Percentiles rank a stretch among this genome's conserved stretches.
phyloP scores from a whole-genome alignment of 2,888 invertebrate genomes.

The Podotricha telesiphe region DNA sequence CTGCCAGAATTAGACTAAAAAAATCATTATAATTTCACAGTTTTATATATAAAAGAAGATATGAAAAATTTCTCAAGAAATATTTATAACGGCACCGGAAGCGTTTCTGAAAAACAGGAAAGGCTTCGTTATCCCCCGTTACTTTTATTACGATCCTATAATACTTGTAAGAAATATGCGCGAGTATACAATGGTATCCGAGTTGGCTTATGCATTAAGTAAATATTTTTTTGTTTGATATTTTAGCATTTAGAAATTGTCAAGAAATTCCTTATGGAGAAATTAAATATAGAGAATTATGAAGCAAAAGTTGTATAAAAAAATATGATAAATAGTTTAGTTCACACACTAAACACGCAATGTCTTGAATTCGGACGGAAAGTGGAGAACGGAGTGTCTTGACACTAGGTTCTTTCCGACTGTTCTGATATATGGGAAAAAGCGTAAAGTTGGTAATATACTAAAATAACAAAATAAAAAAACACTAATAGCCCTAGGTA shows the following conservation, averaged over 20 bases:
- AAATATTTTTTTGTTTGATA: not conserved
- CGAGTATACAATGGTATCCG: not conserved
- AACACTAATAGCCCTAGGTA: not conserved
- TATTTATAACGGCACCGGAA: not conserved
- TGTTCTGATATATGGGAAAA: too few species aligned
- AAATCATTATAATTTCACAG: not conserved
- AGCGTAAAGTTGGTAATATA: too few species aligned
- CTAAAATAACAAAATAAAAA: not conserved
- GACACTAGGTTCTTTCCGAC: too few species aligned
- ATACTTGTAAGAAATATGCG: not conserved
- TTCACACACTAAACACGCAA: too few species aligned
- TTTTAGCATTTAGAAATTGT: too few species aligned
- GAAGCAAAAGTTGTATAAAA: too few species aligned
- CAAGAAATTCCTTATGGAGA: too few species aligned
- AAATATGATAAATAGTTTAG: too few species aligned
- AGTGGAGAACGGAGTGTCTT: too few species aligned
- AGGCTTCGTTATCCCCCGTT: constrained; percentile 8
- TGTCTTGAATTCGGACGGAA: too few species aligned
- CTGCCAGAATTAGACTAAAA: too few species aligned
- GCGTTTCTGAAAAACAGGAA: constrained; percentile 9
- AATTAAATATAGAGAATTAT: too few species aligned
- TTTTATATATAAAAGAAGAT: not conserved
- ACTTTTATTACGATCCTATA: constrained; percentile 5
- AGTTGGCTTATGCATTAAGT: not conserved
- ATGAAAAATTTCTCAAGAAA: not conserved